These are phyloP conservation scores for Tetheella fluctuosa DNA, from an alignment of 2,888 invertebrate genomes.

Conservation along the genomic window DNA sequence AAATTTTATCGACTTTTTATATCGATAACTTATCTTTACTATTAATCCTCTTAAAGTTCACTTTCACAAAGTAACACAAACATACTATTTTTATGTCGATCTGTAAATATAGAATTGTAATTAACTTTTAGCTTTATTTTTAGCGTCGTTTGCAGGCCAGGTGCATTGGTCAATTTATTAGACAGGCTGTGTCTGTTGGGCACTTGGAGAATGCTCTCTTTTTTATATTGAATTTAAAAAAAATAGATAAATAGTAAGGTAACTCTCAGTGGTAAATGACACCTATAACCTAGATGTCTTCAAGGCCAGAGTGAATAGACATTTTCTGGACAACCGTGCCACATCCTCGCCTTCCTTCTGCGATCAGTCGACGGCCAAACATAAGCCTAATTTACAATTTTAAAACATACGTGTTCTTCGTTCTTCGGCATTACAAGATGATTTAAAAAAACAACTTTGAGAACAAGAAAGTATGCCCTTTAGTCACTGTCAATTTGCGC, in stretches of 20 bases:
- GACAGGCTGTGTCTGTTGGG: no score
- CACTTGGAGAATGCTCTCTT: no score
- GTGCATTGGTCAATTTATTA: slow-evolving; percentile 7
- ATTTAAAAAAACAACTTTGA: no score
- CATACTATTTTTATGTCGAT: background rate
- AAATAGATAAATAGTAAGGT: no score
- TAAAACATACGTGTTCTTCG: background rate
- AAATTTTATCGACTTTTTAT: background rate
- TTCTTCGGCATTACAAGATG: no score
- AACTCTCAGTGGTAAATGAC: no score
- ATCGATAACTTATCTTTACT: slow-evolving; percentile 32
- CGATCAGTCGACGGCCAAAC: no score
- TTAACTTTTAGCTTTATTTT: slow-evolving; percentile 18
- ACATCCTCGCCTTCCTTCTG: no score
- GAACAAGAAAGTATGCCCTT: background rate
- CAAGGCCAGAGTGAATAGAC: no score
- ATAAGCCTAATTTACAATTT: background rate
- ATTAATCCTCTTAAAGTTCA: slow-evolving; percentile 40
- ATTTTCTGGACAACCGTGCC: no score
- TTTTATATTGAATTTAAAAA: no score
- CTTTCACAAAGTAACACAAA: slow-evolving; percentile 19
- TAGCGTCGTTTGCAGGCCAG: slow-evolving; percentile 13
- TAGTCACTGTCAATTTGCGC: background rate
- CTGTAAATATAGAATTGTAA: background rate
- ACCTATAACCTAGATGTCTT: no score